Conservation (phyloP, 1,140 invertebrate species). For the Hylaeus anthracinus region DNA sequence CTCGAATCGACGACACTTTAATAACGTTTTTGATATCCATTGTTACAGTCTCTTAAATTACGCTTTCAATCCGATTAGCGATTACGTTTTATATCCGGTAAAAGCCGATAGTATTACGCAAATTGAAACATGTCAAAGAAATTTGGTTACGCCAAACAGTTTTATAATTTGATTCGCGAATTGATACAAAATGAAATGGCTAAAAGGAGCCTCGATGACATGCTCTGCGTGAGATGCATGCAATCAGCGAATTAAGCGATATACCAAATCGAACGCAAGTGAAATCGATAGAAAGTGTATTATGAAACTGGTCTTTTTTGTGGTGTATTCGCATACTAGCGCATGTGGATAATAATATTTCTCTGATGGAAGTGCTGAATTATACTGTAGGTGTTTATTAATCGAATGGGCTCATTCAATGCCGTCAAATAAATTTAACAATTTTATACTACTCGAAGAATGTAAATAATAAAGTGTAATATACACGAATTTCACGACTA, state of each 20-base stretch:
- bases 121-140: conserved; percentile 9
- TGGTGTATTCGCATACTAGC: too few relatives aligned
- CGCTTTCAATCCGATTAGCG: background rate
- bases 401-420: too few relatives aligned
- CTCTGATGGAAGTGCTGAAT: background rate
- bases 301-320: background rate
- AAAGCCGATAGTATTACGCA: background rate
- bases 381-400: too few relatives aligned
- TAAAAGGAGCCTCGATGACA: conserved; percentile 10
- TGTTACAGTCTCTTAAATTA: background rate
- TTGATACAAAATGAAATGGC: conserved; percentile 31
- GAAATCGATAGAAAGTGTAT: conserved; percentile 8
- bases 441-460: too few relatives aligned
- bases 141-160: background rate
- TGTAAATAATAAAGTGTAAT: too few relatives aligned
- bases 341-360: background rate
- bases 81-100: conserved; percentile 1
- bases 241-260: conserved; percentile 8
- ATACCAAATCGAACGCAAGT: background rate
- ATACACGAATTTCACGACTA: too few relatives aligned
- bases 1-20: background rate
- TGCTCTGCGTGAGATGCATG: background rate
- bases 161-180: conserved; percentile 23
- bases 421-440: too few relatives aligned
- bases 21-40: conserved; percentile 3